Evolutionary conservation across 2,888 invertebrate genomes (phyloP), one percentile per base, ranked within the genome.

Genomic region (Drosophila bunnanda): DNA sequence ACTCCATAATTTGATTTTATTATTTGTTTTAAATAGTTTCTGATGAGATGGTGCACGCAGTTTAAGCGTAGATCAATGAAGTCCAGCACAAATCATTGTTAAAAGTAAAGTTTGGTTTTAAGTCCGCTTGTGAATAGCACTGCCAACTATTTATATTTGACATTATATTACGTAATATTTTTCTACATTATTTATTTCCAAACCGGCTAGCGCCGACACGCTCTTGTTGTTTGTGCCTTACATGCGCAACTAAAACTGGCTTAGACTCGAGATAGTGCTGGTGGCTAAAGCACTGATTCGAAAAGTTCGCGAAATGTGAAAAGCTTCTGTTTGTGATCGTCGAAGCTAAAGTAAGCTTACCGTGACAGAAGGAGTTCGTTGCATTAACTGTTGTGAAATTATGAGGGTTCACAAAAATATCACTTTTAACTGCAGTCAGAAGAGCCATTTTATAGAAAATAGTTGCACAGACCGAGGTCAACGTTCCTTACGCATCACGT

Each of bases 121-220:
- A 20, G n/a, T 20, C 10, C 39, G 17, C 5, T 17, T 12, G 41
- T 12, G 13, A 41, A 41, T 13, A 13, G 2, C 12, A 20, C 41
- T 20, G 12, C 13, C 15, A 44, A 8, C 22, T 22, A 15, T 43
- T 12, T 15, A 22, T 22, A 43, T 44, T 44, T 44, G 44, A 44
- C 44, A 25, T 44, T 15, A 43, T 43, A 22, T 43, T 25, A 44
- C 43, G 22, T 25, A 44, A 44, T 22, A 25, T 25, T 15, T 22
- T 44, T 22, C 22, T 22, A 28, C 20, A 32, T 32, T 50, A 15
- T 50, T 32, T 50, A 50, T 50, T 50, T 32, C 5, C 30, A 50
- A 22, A 50, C 50, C 32, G 50, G 9, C 20, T 50, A 6, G 50
- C 32, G 20, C 32, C 32, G 50, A 20, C 20, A 9, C 20, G 32